These are phyloP conservation scores for Drosophila sulfurigaster DNA, from an alignment of 1,140 invertebrate genomes.

Conservation along the genomic window DNA sequence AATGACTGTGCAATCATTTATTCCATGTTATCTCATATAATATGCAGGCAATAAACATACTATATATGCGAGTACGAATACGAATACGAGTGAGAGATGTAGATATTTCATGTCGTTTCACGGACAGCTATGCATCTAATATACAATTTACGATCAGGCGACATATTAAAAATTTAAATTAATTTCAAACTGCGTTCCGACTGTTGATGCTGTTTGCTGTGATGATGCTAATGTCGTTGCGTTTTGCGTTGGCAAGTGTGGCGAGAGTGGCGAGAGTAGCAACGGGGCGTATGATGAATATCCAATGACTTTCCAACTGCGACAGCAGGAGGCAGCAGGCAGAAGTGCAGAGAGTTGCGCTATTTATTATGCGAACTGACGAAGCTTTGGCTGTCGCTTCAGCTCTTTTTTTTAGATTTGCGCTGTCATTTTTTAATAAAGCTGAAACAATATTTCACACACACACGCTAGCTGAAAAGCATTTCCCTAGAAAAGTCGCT, in stretches of 20 bases:
- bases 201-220: not conserved
- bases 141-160: conserved; percentile 64
- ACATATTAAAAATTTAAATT: conserved; percentile 79
- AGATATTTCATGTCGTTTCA: not conserved
- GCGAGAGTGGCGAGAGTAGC: conserved; percentile 9
- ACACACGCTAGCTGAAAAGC: conserved; percentile 2
- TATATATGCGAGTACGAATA: not conserved
- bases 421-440: conserved; percentile 73
- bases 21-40: conserved; percentile 8
- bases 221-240: not conserved
- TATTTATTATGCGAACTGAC: conserved; percentile 61
- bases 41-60: conserved; percentile 9
- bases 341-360: conserved; percentile 35
- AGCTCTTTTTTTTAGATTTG: conserved; percentile 58
- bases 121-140: conserved; percentile 26
- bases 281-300: conserved; percentile 50
- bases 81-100: not conserved
- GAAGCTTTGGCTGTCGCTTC: conserved; percentile 34
- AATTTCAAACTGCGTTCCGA: conserved; percentile 64
- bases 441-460: conserved; percentile 71
- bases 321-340: not conserved
- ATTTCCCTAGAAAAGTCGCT: conserved; percentile 50
- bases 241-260: conserved; percentile 12
- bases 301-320: conserved; percentile 37
- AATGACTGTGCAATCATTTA: conserved; percentile 6